Base-by-base conservation (phyloP, 92 coral and sea anemone species). In the Parazoanthus darwini region DNA sequence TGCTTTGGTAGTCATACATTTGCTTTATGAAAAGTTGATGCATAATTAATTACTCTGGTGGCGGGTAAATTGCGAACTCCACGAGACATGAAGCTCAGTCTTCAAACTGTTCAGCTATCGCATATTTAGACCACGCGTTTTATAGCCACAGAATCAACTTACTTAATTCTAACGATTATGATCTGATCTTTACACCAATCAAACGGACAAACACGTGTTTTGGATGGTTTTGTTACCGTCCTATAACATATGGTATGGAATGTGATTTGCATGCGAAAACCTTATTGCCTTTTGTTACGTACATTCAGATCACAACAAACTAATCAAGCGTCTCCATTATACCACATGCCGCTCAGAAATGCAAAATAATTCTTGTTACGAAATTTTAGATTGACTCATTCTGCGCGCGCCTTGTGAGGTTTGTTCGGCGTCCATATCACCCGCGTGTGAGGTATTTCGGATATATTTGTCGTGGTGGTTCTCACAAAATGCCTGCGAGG, bases 331-430 rank as follows among this genome's bases (percentile, higher is more conserved):
- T 43, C 63, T 1, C 73, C 14, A 38, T 82, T 66, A 67, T 56
- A 37, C 86, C 86, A 4, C 86, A 82, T 82, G 86, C 74, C 74
- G 86, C 50, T 42, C 35, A 22, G 39, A 42, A 82, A 82, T 82
- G 74, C 77, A 82, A 82, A 82, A 67, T 38, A 82, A 39, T 29
- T 76, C 80, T 76, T 76, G 35, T 33, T 26, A 16, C 59, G 77
- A 82, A 82, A 82, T n/a, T 39, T 82, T 82, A 82, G 39, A 82
- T 46, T 42, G 56, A 67, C 38, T 23, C 76, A 80, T 80, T 80
- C 56, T 39, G 8, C 51, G 58, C 38, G 82, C 33, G 29, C 63
- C 43, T 67, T 11, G 25, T 33, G 42, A 14, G 77, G n/a, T 2
- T 44, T 6, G 22, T n/a, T 42, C 36, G 54, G 54, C 80, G 80